Evolutionary conservation across 2,113 vertebrate species (phyloP), one percentile per base, ranked within the genome.

Genomic region (Hippocampus barbouri): DNA sequence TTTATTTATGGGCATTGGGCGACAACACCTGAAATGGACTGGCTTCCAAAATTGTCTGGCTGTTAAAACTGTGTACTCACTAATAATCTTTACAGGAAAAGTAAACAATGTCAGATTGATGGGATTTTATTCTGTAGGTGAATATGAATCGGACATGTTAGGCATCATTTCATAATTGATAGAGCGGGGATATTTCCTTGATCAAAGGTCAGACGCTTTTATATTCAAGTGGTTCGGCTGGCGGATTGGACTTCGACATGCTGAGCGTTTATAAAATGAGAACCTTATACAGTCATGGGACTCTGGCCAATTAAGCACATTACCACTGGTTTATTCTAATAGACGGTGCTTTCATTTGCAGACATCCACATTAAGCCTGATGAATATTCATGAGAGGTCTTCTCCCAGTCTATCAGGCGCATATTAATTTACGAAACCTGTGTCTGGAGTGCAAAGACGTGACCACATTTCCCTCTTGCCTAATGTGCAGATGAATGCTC

Each of bases 401-500:
- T 83, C 87, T 86, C 54, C n/a, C 66, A 77, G 87, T 71, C 77
- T 76, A 74, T 88, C 56, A 71, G 88, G 82, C 8, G 88, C 85
- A 91, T 91, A 86, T 90, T 91, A 89, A 91, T 90, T 82, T 78
- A 60, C 74, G 66, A 82, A 82, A 81, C 62, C 70, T 71, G 86
- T 72, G 88, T 83, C 85, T 85, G 81, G 89, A 88, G 88, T 83
- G 75, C 76, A 64, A 75, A 88, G 85, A 84, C 78, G 80, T 80
- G 85, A 88, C 85, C 81, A 73, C 74, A 79, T 88, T 83, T 86
- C 87, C 86, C 89, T 84, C 80, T 81, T 86, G 88, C 83, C 88
- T 88, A 84, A 91, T 91, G 87, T 92, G 86, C 86, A 90, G 88
- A 90, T 89, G 80, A 90, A 89, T 68, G 75, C 82, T 85, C 84